phyloP scores from a whole-genome alignment of 2,113 vertebrate species.

The Odocoileus virginianus region DNA sequence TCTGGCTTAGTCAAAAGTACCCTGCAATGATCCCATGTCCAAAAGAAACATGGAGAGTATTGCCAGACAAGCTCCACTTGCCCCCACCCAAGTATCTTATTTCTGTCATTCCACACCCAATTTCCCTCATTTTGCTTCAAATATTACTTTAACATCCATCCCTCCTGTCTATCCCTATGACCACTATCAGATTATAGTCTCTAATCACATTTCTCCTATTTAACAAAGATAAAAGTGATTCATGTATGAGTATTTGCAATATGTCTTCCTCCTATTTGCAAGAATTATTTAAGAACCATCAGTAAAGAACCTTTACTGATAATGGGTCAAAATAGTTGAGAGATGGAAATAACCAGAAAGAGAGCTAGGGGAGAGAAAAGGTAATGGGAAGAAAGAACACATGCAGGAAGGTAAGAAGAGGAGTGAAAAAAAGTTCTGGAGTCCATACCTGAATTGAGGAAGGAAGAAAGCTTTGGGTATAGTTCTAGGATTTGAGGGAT shows the following conservation, averaged over 20 bases:
- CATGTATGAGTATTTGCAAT: neutral
- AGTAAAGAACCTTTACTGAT: neutral
- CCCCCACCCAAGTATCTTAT: neutral
- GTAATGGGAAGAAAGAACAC: neutral
- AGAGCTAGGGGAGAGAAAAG: neutral
- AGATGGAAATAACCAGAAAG: neutral
- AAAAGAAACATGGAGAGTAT: neutral
- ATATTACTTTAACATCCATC: neutral
- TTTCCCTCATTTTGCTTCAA: neutral
- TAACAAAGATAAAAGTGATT: slow-evolving; percentile 4
- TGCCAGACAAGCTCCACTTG: neutral
- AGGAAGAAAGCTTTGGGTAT: neutral
- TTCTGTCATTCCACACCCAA: neutral
- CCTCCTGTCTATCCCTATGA: neutral
- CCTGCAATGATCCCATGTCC: neutral
- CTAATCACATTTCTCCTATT: neutral
- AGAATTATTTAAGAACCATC: neutral
- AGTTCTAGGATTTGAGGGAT: neutral
- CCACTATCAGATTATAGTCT: neutral
- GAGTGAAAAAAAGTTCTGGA: neutral
- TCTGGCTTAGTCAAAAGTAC: neutral
- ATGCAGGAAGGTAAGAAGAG: neutral
- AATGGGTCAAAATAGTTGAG: neutral
- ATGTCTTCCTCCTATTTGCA: neutral
- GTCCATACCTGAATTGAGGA: neutral